Percentiles rank a stretch among this genome's conserved stretches.
Conservation (phyloP, 2,888 invertebrate species). For the Drosophila histrio region DNA sequence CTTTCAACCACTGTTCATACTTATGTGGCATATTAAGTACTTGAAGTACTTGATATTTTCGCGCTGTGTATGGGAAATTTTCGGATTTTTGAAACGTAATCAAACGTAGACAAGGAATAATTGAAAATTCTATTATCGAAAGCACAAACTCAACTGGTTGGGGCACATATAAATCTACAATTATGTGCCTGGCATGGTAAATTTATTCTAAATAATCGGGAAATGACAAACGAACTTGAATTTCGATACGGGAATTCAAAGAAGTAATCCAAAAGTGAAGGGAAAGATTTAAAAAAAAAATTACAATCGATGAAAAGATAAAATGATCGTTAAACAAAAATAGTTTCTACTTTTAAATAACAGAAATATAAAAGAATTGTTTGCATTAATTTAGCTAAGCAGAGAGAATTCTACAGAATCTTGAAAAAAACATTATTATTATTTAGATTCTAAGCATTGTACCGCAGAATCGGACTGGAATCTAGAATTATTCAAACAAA, state of each 20-base stretch:
- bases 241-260: not conserved
- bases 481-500: not conserved
- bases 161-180: conserved; percentile 27
- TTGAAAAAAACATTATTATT: not conserved
- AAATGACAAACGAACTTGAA: conserved; percentile 7
- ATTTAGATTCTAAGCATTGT: not conserved
- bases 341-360: not conserved
- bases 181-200: conserved; percentile 37
- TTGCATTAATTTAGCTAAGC: too few relatives aligned
- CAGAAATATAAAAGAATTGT: too few relatives aligned
- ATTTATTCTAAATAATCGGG: conserved; percentile 6
- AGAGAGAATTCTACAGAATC: too few relatives aligned
- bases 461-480: not conserved
- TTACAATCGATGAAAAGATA: not conserved
- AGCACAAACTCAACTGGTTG: not conserved
- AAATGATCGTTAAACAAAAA: not conserved
- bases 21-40: too few relatives aligned
- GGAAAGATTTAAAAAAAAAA: not conserved
- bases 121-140: conserved; percentile 27
- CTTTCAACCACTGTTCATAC: too few relatives aligned
- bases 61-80: too few relatives aligned
- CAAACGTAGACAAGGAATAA: conserved; percentile 36
- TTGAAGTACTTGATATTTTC: too few relatives aligned
- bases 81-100: not conserved
- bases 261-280: conserved; percentile 1